Conservation (phyloP, 2,888 invertebrate genomes). For the Tinea trinotella region DNA sequence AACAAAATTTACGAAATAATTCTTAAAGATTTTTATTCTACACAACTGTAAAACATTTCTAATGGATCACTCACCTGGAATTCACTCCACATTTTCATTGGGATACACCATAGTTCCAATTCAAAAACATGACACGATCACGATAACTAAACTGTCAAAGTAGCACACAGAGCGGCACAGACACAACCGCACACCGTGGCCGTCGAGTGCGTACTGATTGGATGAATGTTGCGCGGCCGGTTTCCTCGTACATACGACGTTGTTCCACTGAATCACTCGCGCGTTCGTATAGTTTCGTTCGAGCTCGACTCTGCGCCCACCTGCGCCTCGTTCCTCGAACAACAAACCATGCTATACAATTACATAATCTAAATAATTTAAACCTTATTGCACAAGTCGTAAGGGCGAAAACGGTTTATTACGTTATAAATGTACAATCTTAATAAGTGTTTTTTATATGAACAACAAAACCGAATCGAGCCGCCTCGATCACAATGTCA, state of each 20-base stretch:
- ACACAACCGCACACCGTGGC: slow-evolving; percentile 46
- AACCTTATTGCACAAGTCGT: neutral
- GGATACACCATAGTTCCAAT: slow-evolving; percentile 71
- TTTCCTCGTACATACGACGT: slow-evolving; percentile 33
- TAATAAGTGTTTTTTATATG: slow-evolving; percentile 8
- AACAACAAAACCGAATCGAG: slow-evolving; percentile 58
- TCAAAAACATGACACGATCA: slow-evolving; percentile 70
- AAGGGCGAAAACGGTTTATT: neutral
- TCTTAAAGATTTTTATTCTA: neutral
- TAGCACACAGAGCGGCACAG: slow-evolving; percentile 59
- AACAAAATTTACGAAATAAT: neutral
- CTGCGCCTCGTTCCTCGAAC: slow-evolving; percentile 58
- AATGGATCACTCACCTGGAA: slow-evolving; percentile 63
- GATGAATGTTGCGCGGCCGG: slow-evolving; percentile 32
- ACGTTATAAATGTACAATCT: neutral
- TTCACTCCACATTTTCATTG: slow-evolving; percentile 73
- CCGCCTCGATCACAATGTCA: slow-evolving; percentile 33
- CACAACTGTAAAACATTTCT: neutral
- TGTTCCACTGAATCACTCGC: neutral
- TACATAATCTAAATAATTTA: neutral
- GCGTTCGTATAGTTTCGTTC: slow-evolving; percentile 21
- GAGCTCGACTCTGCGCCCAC: slow-evolving; percentile 51
- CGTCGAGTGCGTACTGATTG: slow-evolving; percentile 63
- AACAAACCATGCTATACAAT: slow-evolving; percentile 1
- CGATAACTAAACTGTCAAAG: slow-evolving; percentile 68